phyloP scores from a whole-genome alignment of 2,888 invertebrate species.

The Drosophila acutilabella region DNA sequence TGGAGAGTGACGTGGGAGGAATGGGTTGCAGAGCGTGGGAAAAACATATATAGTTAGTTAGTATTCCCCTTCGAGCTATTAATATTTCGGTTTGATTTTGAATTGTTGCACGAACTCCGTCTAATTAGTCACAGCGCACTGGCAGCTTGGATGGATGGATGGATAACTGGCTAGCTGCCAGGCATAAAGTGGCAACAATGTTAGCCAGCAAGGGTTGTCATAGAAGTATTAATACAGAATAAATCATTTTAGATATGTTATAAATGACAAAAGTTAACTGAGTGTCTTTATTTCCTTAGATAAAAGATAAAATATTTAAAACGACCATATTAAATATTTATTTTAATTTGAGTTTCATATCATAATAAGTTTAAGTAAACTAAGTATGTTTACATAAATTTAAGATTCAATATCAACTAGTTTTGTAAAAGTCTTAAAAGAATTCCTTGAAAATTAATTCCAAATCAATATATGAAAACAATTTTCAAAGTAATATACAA shows the following conservation, averaged over 20 bases:
- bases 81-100: conserved; percentile 67
- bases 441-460: neutral
- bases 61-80: conserved; percentile 47
- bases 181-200: conserved; percentile 20
- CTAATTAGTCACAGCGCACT: conserved; percentile 59
- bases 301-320: too few relatives aligned
- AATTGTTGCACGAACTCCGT: conserved; percentile 38
- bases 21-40: conserved; percentile 7
- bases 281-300: neutral
- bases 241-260: too few relatives aligned
- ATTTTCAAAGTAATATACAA: too few relatives aligned
- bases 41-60: conserved; percentile 10
- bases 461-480: neutral
- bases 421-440: neutral
- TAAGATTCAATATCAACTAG: neutral
- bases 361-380: neutral
- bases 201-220: conserved; percentile 21
- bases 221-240: neutral
- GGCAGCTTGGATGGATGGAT: conserved; percentile 10
- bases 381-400: neutral
- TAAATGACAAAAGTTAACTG: too few relatives aligned
- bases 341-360: neutral
- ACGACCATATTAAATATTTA: too few relatives aligned
- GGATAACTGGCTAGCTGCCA: conserved; percentile 45
- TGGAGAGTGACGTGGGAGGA: neutral